Base-by-base conservation (phyloP, 2,113 vertebrate genomes). In the Hemichromis elongatus region DNA sequence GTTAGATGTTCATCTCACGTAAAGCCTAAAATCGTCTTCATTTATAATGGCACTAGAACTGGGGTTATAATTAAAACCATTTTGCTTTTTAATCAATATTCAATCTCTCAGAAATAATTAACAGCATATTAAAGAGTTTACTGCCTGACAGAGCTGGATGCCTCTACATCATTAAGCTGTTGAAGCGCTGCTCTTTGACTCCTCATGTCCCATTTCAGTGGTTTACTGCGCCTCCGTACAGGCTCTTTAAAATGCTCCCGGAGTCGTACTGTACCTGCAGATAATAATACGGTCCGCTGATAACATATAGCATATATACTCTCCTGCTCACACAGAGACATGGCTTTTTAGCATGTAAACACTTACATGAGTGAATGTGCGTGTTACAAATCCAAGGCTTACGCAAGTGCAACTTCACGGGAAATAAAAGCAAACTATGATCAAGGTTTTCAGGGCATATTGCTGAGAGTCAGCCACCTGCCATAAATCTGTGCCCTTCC, bases 81-180 rank as follows among this genome's bases (percentile, higher is more conserved):
- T 96, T 95, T 92, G 93, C 91, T 93, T 95, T 95, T 94, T 94
- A 96, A 95, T 96, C 96, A 96, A 96, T 96, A 95, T 95, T 93
- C 94, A 95, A 95, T 95, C 94, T 95, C 94, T 95, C 92, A 93
- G 92, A 95, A 95, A 95, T 96, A 96, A 96, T 96, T 95, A 96
- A 95, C 94, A 94, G 92, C 94, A 94, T 95, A 95, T 96, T 95
- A 95, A 95, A 95, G 89, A 94, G 92, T 95, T 96, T 94, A 95
- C 90, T 92, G 92, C 92, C 92, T 94, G 90, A 93, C 86, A 77
- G 89, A 93, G 92, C 91, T 92, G 89, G 87, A 88, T 86, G 88
- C 90, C 89, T 92, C 92, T 82, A 87, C 91, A 95, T 95, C 94
- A 93, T 95, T 95, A 95, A 94, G 92, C 88, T 90, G 90, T 93